Conservation (phyloP, 2,888 invertebrate species). For the Hartigia nigra region DNA sequence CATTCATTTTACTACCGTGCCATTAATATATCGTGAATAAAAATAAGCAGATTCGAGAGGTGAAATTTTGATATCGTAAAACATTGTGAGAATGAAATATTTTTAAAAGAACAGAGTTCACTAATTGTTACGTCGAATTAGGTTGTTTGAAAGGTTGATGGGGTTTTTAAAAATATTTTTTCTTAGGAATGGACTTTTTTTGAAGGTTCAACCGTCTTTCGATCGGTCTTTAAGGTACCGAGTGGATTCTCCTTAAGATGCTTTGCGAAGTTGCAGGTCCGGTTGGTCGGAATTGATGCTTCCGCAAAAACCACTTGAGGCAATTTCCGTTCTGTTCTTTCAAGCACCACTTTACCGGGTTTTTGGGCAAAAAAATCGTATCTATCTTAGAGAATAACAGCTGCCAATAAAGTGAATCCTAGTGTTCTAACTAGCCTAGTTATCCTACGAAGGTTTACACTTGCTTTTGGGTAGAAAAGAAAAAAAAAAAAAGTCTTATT, state of each 20-base stretch:
- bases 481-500: slow-evolving; percentile 1
- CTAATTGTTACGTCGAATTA: background rate
- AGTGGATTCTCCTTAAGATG: background rate
- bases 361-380: slow-evolving; percentile 35
- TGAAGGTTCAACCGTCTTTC: background rate
- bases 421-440: slow-evolving; percentile 25
- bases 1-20: background rate
- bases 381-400: slow-evolving; percentile 33
- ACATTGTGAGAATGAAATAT: background rate
- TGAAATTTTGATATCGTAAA: background rate
- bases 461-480: slow-evolving; percentile 11
- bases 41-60: background rate
- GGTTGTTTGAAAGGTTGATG: background rate
- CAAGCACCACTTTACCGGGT: slow-evolving; percentile 38
- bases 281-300: slow-evolving; percentile 32
- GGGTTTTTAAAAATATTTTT: too few species aligned
- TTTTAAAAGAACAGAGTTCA: background rate
- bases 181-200: background rate
- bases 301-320: slow-evolving; percentile 52
- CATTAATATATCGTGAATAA: background rate
- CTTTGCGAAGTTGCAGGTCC: slow-evolving; percentile 19
- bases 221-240: background rate
- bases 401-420: slow-evolving; percentile 28
- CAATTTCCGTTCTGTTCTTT: slow-evolving; percentile 49
- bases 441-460: slow-evolving; percentile 9